These are phyloP conservation scores for Emydura subglobosa DNA, from an alignment of 2,113 vertebrate genomes.

Conservation along the genomic window DNA sequence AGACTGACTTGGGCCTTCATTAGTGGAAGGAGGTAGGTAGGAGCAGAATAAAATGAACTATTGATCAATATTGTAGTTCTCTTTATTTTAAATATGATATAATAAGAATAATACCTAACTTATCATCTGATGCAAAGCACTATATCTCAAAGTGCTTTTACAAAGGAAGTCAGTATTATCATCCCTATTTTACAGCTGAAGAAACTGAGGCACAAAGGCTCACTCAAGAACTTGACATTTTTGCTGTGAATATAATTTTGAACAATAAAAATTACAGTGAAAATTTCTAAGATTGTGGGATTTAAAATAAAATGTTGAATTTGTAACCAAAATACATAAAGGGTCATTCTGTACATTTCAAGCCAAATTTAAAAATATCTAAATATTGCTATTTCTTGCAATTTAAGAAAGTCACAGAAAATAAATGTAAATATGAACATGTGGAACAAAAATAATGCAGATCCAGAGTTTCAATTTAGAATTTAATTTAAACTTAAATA, in stretches of 20 bases:
- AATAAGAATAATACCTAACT: neutral
- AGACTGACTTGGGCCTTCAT: neutral
- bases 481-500: neutral
- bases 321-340: neutral
- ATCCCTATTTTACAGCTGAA: neutral
- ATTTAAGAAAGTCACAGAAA: neutral
- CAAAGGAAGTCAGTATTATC: fast-evolving
- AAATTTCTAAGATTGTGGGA: neutral
- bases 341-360: neutral
- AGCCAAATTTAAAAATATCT: neutral
- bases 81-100: neutral
- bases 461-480: neutral
- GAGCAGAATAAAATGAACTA: neutral
- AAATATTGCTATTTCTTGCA: neutral
- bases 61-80: neutral
- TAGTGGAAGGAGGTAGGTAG: neutral
- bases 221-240: neutral
- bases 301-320: neutral
- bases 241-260: neutral
- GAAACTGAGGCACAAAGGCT: neutral
- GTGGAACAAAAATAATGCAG: neutral
- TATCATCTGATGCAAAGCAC: too few relatives aligned
- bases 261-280: neutral
- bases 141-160: neutral
- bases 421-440: neutral